phyloP scores from a whole-genome alignment of 2,888 invertebrate species.

The Caenorhabditis zanzibari region DNA sequence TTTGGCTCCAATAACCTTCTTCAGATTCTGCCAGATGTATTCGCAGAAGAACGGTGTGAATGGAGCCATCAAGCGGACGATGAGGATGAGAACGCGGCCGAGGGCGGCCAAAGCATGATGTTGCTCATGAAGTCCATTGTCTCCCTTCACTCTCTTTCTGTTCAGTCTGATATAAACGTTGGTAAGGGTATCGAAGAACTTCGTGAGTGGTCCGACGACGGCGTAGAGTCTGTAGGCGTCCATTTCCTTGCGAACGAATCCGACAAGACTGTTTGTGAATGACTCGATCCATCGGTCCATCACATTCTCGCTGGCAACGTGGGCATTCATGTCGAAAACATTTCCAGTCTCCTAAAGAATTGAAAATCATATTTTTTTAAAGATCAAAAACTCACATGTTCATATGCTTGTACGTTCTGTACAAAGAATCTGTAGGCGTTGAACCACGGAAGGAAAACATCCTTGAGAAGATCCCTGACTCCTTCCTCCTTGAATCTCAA shows the following conservation, averaged over 20 bases:
- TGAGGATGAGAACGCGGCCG: slow-evolving; percentile 91
- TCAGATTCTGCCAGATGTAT: slow-evolving; percentile 93
- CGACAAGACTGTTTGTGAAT: slow-evolving; percentile 94
- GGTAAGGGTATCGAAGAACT: slow-evolving; percentile 97
- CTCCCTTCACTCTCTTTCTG: slow-evolving; percentile 94
- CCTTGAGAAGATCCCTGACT: slow-evolving; percentile 95
- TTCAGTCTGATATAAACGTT: slow-evolving; percentile 99
- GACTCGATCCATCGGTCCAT: slow-evolving; percentile 99
- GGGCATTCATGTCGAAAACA: slow-evolving; percentile 66
- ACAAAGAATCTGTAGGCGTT: slow-evolving; percentile 90
- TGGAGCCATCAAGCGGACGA: slow-evolving; percentile 96
- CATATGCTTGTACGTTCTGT: slow-evolving; percentile 93
- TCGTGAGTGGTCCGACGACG: slow-evolving; percentile 94
- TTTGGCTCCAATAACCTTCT: slow-evolving; percentile 81
- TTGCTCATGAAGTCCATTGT: slow-evolving; percentile 90
- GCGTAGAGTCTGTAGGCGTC: slow-evolving; percentile 91
- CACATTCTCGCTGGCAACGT: slow-evolving; percentile 87
- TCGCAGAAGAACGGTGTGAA: slow-evolving; percentile 98
- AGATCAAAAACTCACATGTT: slow-evolving; percentile 85
- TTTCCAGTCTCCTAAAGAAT: slow-evolving; percentile 73
- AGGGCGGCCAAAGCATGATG: slow-evolving; percentile 91
- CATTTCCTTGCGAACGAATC: slow-evolving; percentile 95
- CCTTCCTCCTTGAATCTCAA: slow-evolving; percentile 97
- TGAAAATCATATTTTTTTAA: too few relatives aligned
- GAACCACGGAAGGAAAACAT: slow-evolving; percentile 96